These are phyloP conservation scores for Gymnocypris eckloni DNA, from an alignment of 2,797 vertebrate genomes.

Conservation along the genomic window DNA sequence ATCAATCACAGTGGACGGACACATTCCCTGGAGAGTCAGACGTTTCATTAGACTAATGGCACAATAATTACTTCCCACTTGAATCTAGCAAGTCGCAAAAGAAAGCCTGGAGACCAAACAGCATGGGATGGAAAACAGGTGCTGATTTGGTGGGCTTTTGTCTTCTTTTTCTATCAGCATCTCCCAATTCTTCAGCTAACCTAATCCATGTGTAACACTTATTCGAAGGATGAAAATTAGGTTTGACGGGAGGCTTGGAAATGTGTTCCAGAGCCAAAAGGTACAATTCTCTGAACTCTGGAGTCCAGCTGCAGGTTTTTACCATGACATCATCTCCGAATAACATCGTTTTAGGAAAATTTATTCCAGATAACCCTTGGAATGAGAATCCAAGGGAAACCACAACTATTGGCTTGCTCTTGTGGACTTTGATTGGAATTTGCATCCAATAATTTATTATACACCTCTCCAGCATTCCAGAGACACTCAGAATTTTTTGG, in stretches of 20 bases:
- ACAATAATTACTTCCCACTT: conserved; percentile 51
- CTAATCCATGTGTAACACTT: conserved; percentile 59
- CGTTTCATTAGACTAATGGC: conserved; percentile 43
- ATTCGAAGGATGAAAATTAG: conserved; percentile 56
- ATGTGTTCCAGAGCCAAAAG: conserved; percentile 58
- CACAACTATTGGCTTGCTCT: conserved; percentile 48
- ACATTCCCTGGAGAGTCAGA: conserved; percentile 21
- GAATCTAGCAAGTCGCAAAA: conserved; percentile 31
- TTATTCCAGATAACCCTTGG: conserved; percentile 62
- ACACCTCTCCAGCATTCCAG: conserved; percentile 16
- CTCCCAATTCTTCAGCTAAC: conserved; percentile 54
- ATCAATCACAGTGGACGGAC: not conserved
- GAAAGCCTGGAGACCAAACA: conserved; percentile 43
- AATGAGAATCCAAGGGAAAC: conserved; percentile 47
- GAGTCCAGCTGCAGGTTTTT: conserved; percentile 53
- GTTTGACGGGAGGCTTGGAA: conserved; percentile 59
- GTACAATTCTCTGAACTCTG: conserved; percentile 61
- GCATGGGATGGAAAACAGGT: conserved; percentile 54
- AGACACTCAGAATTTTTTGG: not conserved
- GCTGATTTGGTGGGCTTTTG: conserved; percentile 36
- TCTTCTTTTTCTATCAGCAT: conserved; percentile 41
- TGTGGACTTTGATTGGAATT: conserved; percentile 48
- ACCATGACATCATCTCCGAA: conserved; percentile 62
- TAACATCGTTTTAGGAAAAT: conserved; percentile 63
- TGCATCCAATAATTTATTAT: conserved; percentile 44